phyloP scores from a whole-genome alignment of 2,888 invertebrate species.

The Eupeodes luniger region DNA sequence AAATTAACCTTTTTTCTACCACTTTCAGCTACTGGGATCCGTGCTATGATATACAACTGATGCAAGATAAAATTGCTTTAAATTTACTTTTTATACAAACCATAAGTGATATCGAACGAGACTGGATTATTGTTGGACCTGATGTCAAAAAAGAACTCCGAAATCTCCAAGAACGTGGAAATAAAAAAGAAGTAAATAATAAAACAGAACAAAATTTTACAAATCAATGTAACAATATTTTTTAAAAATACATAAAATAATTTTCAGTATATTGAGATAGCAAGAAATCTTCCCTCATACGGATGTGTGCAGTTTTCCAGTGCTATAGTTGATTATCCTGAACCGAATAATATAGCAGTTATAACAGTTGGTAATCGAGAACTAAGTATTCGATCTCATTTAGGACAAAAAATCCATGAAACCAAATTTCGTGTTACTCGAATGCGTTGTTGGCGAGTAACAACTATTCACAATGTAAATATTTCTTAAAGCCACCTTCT shows the following conservation, averaged over 20 bases:
- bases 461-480: slow-evolving; percentile 90
- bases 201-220: neutral
- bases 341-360: slow-evolving; percentile 87
- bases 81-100: slow-evolving; percentile 95
- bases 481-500: neutral
- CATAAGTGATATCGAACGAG: slow-evolving; percentile 92
- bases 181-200: slow-evolving; percentile 90
- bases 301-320: slow-evolving; percentile 93
- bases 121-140: slow-evolving; percentile 91
- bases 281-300: slow-evolving; percentile 93
- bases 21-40: slow-evolving; percentile 93
- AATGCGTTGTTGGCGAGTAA: slow-evolving; percentile 99
- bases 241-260: neutral
- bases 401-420: slow-evolving; percentile 89
- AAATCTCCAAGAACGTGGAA: slow-evolving; percentile 89
- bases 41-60: slow-evolving; percentile 91
- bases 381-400: slow-evolving; percentile 88
- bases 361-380: slow-evolving; percentile 95
- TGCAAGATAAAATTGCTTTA: slow-evolving; percentile 92
- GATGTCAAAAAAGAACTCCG: slow-evolving; percentile 89
- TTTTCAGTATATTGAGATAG: slow-evolving; percentile 92
- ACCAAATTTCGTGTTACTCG: slow-evolving; percentile 96
- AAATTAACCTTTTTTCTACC: neutral
- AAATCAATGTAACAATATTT: too few relatives aligned
- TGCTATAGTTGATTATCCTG: slow-evolving; percentile 91